Evolutionary conservation across 2,113 vertebrate species (phyloP).

Genomic region (Anhinga rufa): DNA sequence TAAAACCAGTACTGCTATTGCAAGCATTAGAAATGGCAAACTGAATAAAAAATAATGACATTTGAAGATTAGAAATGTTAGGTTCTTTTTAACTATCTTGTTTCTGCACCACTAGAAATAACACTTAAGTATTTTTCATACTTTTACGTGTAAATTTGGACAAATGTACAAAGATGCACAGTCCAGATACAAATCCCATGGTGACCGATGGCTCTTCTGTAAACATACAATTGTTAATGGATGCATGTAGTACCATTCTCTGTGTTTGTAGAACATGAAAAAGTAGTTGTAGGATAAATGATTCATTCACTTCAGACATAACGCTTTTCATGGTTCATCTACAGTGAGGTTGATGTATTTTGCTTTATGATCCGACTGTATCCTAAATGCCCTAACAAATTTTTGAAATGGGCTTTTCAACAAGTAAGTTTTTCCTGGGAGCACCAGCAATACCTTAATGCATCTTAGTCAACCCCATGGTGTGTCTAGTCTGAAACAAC

Average conservation of each 20-base stretch:
- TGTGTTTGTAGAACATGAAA: conserved; percentile 44
- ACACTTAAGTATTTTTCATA: not conserved
- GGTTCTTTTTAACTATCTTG: not conserved
- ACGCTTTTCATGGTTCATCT: conserved; percentile 43
- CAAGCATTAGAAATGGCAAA: not conserved
- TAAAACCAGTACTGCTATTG: not conserved
- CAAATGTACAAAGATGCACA: not conserved
- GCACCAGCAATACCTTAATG: not conserved
- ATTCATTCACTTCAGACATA: conserved; percentile 57
- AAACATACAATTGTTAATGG: conserved; percentile 23
- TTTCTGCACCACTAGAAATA: not conserved
- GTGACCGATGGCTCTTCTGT: not conserved
- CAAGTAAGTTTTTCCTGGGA: not conserved
- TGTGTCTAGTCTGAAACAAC: not conserved
- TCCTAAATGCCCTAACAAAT: not conserved
- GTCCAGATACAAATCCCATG: not conserved
- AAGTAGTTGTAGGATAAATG: conserved; percentile 51
- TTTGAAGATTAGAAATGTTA: not conserved
- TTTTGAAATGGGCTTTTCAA: conserved; percentile 22
- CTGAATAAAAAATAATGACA: not conserved
- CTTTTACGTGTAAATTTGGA: not conserved
- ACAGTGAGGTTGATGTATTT: conserved; percentile 20
- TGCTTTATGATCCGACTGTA: conserved; percentile 18
- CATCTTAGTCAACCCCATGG: not conserved
- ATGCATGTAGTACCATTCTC: conserved; percentile 6